Base-by-base conservation (phyloP, 2,113 vertebrate genomes). In the Edolisoma coerulescens region DNA sequence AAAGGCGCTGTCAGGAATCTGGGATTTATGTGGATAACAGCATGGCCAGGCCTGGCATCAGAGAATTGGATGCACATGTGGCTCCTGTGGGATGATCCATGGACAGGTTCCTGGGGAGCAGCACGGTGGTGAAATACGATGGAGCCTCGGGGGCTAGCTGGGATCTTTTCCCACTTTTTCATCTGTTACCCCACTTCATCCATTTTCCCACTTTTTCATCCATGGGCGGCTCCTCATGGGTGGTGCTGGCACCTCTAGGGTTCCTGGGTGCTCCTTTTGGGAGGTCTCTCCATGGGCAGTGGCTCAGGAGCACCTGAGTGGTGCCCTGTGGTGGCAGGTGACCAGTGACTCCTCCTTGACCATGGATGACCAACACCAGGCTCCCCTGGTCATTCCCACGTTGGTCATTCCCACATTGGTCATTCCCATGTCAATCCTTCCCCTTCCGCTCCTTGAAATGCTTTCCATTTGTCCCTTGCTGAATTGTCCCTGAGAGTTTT, bases 351-450 rank as follows among this genome's bases (percentile, higher is more conserved):
- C 22, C 47, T 41, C 61, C 39, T 28, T 21, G 24, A 13, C 13
- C 39, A 8, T 54, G 8, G 5, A 3, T 0, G 22, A 50, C 35
- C 26, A 0, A 1, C 7, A 6, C 44, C 39, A 17, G 47, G 23
- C 59, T 53, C 11, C 37, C 30, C 37, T 64, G 49, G 26, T 47
- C 65, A 5, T 30, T 45, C 63, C 41, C 64, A 47, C 12, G 1
- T 4, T 22, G 32, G 5, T 30, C 54, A 24, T 60, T 35, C 53
- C 70, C 39, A 11, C 21, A 4, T 0, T 4, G 3, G 11, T 33
- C 24, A 4, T 42, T 89, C 32, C 70, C 1, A 0, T 11, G 13
- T 24, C 33, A 6, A 9, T 41, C 33, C 9, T 35, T 75, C 37
- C 37, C 42, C 37, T 47, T 35, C 10, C 21, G 1, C 68, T 42